Percentiles rank a stretch among this genome's conserved stretches.
phyloP scores from a whole-genome alignment of 2,888 invertebrate genomes.

The Cryptophagus acutangulus region DNA sequence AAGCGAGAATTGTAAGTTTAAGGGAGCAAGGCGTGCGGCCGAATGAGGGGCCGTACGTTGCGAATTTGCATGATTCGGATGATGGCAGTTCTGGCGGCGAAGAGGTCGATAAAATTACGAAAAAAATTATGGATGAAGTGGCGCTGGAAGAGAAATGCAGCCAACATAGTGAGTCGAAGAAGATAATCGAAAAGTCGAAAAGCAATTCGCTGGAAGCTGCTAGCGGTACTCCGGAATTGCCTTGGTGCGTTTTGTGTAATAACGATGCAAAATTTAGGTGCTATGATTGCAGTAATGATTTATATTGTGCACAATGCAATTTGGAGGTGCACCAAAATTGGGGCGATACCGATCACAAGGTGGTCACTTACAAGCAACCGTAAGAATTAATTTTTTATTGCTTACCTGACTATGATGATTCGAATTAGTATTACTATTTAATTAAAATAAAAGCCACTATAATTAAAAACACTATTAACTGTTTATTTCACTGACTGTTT shows the following conservation, averaged over 20 bases:
- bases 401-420: no score
- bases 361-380: slow-evolving; percentile 35
- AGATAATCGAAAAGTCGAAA: slow-evolving; percentile 21
- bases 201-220: slow-evolving; percentile 9
- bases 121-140: slow-evolving; percentile 51
- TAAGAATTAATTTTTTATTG: no score
- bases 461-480: no score
- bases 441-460: no score
- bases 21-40: slow-evolving; percentile 49
- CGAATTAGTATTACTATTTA: no score
- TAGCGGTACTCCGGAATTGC: slow-evolving; percentile 53
- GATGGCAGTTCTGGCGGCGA: slow-evolving; percentile 41
- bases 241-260: slow-evolving; percentile 84
- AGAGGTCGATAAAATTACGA: slow-evolving; percentile 44
- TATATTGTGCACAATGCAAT: slow-evolving; percentile 76
- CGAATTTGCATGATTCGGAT: slow-evolving; percentile 42
- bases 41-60: slow-evolving; percentile 41
- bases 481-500: no score
- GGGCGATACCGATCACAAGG: slow-evolving; percentile 44
- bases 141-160: slow-evolving; percentile 47
- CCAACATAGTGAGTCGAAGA: slow-evolving; percentile 15
- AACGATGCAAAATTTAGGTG: slow-evolving; percentile 72
- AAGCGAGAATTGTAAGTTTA: slow-evolving; percentile 51
- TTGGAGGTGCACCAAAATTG: slow-evolving; percentile 57
- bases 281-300: slow-evolving; percentile 70